Conservation (phyloP, 2,888 invertebrate genomes). For the Leistus spinibarbis region DNA sequence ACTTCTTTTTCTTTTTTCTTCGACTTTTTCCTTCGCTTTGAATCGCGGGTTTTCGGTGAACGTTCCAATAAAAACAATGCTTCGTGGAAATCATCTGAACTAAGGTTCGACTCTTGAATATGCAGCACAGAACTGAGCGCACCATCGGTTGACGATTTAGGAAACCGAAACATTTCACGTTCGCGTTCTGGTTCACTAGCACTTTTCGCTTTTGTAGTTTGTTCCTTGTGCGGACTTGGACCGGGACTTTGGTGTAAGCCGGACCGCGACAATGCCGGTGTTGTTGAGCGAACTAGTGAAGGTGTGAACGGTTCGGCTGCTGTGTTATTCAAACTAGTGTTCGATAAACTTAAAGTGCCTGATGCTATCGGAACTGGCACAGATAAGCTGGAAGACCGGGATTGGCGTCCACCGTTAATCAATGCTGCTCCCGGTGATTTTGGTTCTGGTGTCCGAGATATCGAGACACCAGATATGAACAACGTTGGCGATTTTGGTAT, state of each 20-base stretch:
- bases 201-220: conserved; percentile 57
- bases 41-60: conserved; percentile 60
- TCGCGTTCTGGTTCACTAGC: conserved; percentile 62
- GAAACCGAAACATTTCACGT: conserved; percentile 61
- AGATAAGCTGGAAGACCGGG: conserved; percentile 60
- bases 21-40: conserved; percentile 58
- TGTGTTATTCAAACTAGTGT: conserved; percentile 52
- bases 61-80: conserved; percentile 62
- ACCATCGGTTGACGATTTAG: conserved; percentile 64
- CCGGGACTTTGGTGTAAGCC: conserved; percentile 50
- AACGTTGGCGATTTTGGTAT: conserved; percentile 63
- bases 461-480: conserved; percentile 65
- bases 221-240: conserved; percentile 50
- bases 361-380: conserved; percentile 56
- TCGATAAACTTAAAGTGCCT: conserved; percentile 54
- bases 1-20: conserved; percentile 58
- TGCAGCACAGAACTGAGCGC: conserved; percentile 64
- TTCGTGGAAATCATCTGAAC: conserved; percentile 65
- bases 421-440: conserved; percentile 54
- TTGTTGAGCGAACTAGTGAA: conserved; percentile 54
- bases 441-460: conserved; percentile 62
- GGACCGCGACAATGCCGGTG: conserved; percentile 52
- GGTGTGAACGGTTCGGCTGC: conserved; percentile 54
- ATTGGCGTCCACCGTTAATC: conserved; percentile 55
- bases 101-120: conserved; percentile 63